A percentile compares a stretch with the other conserved stretches of the same genome.
phyloP scores from a whole-genome alignment of 2,797 vertebrate species.

The Mus spretus region DNA sequence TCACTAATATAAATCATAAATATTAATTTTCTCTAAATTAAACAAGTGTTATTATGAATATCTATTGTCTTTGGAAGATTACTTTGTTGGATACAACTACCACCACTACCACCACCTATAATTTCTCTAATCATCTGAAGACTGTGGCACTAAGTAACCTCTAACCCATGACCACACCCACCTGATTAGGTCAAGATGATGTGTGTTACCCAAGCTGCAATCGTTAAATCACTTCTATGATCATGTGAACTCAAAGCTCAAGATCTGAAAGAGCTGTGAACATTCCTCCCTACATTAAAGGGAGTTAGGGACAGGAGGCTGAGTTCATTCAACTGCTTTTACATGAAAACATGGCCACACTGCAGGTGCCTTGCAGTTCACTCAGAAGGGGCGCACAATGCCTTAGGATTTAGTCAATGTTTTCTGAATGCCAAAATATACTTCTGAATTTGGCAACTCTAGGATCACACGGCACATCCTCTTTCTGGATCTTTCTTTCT shows the following conservation, averaged over 20 bases:
- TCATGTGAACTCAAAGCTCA: not conserved
- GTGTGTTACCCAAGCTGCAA: not conserved
- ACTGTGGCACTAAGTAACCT: not conserved
- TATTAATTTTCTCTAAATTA: constrained; percentile 38
- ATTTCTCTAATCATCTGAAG: not conserved
- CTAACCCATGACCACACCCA: not conserved
- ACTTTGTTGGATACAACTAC: not conserved
- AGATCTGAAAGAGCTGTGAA: not conserved
- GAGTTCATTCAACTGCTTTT: not conserved
- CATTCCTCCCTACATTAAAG: not conserved
- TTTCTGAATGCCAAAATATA: constrained; percentile 1
- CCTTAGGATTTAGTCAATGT: not conserved
- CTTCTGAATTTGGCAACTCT: not conserved
- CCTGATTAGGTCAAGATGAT: not conserved
- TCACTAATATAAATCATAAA: not conserved
- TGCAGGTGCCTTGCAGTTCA: not conserved
- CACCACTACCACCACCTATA: not conserved
- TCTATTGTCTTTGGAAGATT: not conserved
- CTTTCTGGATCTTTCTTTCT: not conserved
- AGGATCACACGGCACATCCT: not conserved
- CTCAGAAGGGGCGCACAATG: not conserved
- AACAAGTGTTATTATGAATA: not conserved
- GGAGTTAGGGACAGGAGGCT: not conserved
- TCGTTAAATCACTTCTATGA: not conserved
- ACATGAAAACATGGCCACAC: not conserved